Evolutionary conservation across 2,797 vertebrate species (phyloP).

Genomic region (Propithecus perrieri): DNA sequence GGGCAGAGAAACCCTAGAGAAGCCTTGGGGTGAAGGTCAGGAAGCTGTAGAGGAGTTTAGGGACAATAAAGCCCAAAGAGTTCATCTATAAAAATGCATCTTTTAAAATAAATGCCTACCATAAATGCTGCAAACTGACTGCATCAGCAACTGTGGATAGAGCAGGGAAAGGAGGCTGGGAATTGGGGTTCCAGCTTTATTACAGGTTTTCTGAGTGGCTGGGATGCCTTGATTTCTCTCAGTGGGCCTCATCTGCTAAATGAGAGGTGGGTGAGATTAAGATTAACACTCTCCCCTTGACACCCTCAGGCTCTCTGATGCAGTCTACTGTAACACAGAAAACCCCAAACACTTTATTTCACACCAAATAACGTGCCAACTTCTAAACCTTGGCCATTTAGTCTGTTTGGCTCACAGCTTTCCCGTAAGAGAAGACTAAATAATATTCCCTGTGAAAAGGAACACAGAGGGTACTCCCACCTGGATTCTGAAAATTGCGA

Average conservation of each 20-base stretch:
- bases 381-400: neutral
- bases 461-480: neutral
- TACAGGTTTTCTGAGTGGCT: neutral
- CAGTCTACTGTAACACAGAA: neutral
- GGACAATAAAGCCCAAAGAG: constrained; percentile 11
- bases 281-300: neutral
- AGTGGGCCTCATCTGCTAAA: neutral
- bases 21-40: constrained; percentile 47
- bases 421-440: neutral
- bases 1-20: constrained; percentile 46
- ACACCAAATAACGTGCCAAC: neutral
- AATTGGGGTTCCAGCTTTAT: neutral
- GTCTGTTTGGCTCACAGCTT: neutral
- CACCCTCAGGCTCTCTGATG: neutral
- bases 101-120: neutral
- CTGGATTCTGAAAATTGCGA: neutral
- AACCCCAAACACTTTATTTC: neutral
- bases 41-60: neutral
- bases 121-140: neutral
- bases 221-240: neutral
- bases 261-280: neutral
- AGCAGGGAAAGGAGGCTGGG: neutral
- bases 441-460: neutral
- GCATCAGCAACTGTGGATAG: neutral
- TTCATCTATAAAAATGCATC: neutral